Percentiles rank a stretch among this genome's conserved stretches.
These are phyloP conservation scores for Typhlomys cinereus DNA, from an alignment of 2,113 vertebrate species.

Conservation along the genomic window DNA sequence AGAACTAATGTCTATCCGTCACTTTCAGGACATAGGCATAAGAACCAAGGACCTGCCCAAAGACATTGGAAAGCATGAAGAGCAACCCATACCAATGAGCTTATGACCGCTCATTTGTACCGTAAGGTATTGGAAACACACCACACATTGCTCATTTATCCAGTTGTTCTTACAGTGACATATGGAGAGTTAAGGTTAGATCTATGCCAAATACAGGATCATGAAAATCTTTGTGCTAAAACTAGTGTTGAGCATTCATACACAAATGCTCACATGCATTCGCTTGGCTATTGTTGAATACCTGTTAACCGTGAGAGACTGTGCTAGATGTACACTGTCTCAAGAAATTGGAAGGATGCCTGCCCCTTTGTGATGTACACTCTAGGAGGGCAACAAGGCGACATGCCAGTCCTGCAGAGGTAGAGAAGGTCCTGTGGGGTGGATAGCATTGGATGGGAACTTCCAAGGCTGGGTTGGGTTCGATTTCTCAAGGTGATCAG, in stretches of 20 bases:
- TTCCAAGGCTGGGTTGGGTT: not conserved
- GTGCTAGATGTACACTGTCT: not conserved
- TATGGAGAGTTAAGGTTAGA: not conserved
- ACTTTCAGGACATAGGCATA: not conserved
- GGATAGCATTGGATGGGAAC: not conserved
- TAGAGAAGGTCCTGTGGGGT: not conserved
- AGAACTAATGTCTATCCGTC: conserved; percentile 26
- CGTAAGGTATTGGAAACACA: not conserved
- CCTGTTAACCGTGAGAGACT: not conserved
- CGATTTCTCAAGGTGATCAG: not conserved
- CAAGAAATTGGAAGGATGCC: not conserved
- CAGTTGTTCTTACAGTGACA: not conserved
- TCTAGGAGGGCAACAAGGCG: not conserved
- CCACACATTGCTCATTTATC: not conserved
- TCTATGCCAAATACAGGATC: not conserved
- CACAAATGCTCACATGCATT: not conserved
- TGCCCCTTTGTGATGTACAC: not conserved
- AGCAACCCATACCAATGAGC: not conserved
- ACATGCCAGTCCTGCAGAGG: not conserved
- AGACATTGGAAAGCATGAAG: not conserved
- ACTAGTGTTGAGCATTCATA: not conserved
- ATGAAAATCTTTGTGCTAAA: not conserved
- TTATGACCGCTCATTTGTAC: not conserved
- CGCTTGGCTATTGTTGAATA: not conserved
- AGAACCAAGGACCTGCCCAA: not conserved